These are phyloP conservation scores for Noctua fimbriata DNA, from an alignment of 2,888 invertebrate genomes.

Conservation along the genomic window DNA sequence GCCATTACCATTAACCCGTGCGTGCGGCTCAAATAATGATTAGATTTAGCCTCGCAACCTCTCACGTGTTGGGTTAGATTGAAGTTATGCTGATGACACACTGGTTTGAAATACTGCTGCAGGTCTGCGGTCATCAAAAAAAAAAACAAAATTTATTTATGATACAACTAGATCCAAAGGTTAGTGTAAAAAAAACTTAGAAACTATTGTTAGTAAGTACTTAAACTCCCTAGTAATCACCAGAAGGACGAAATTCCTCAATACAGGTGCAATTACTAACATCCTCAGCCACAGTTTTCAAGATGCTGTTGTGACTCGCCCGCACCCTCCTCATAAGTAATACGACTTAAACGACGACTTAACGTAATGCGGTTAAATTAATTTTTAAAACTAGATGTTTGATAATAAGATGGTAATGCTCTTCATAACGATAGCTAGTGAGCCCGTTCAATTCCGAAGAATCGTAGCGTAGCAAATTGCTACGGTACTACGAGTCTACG, in stretches of 20 bases:
- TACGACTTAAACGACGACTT: no score
- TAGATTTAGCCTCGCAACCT: conserved; percentile 67
- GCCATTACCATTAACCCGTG: conserved; percentile 74
- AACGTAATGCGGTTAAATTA: neutral
- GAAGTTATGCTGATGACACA: conserved; percentile 33
- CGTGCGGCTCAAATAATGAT: conserved; percentile 74
- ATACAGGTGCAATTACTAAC: no score
- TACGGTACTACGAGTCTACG: neutral
- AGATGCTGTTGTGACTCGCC: no score
- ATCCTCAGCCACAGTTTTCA: no score
- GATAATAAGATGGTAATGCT: neutral
- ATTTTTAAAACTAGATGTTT: neutral
- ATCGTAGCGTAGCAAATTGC: conserved; percentile 1
- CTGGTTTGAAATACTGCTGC: neutral
- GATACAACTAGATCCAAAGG: no score
- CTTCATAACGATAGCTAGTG: neutral
- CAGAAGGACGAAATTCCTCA: no score
- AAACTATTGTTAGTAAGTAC: no score
- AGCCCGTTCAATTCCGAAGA: neutral
- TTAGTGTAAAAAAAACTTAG: no score
- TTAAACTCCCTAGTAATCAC: no score
- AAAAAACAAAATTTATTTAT: no score
- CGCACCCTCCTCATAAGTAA: no score
- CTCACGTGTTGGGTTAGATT: conserved; percentile 52
- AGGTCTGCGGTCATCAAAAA: no score